Evolutionary conservation across 2,113 vertebrate genomes (phyloP), one percentile per base, ranked within the genome.

Genomic region (Numida meleagris): DNA sequence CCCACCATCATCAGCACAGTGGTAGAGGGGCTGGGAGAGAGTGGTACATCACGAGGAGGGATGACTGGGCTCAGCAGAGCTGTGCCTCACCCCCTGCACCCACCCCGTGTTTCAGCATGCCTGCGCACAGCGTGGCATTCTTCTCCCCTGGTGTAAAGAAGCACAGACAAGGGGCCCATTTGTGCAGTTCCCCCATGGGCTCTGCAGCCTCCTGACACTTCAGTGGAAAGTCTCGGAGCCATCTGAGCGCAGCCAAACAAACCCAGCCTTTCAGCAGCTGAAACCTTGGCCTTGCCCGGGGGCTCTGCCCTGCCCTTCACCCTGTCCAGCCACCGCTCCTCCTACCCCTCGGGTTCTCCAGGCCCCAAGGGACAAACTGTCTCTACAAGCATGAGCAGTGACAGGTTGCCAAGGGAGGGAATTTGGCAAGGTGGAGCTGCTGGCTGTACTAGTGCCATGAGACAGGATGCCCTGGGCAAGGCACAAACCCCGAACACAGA

Each of bases 191-290:
- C 79, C 79, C 97, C 86, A 95, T 6, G 45, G 71, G 75, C 62
- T 70, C 38, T 11, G 14, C 51, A 48, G 58, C 68, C 59, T 95
- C 20, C 53, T 86, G 50, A 71, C 4, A 5, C n/a, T 18, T 90
- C 66, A 94, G 53, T 75, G 16, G 38, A 48, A 45, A 34, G 45
- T 58, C 58, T 86, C 82, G 1, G 58, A 34, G 24, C 40, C 82
- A 18, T 88, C 65, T 42, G 6, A 94, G 97, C 45, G 29, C 67
- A 88, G 55, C 83, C 79, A 86, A 97, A 85, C 68, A 97, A 98
- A 96, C 46, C 6, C 27, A 15, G 24, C 50, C 16, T 5, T 63
- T 48, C 88, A 63, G 61, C 2, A 2, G 63, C 73, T 95, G 78
- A 91, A 96, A 93, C 66, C 46, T 36, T 55, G 21, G 78, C 66